phyloP scores from a whole-genome alignment of 2,113 vertebrate species.

The Acanthochromis polyacanthus region DNA sequence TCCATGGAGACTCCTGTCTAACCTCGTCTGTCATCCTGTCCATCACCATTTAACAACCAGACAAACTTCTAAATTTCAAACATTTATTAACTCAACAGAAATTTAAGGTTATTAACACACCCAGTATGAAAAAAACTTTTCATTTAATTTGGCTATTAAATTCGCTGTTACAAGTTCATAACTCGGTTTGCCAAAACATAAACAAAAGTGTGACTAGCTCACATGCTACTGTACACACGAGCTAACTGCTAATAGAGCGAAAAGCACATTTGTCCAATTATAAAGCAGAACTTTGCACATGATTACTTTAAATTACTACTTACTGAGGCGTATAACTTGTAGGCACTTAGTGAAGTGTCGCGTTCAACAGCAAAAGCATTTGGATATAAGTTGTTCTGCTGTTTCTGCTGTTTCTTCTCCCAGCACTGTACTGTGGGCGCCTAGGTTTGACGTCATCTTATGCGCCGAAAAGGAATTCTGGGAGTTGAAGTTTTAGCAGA shows the following conservation, averaged over 20 bases:
- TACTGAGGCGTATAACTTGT: neutral
- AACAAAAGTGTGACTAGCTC: constrained; percentile 1
- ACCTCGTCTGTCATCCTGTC: no score
- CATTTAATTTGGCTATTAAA: no score
- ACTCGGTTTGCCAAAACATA: neutral
- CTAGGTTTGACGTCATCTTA: constrained; percentile 43
- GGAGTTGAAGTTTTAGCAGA: constrained; percentile 59
- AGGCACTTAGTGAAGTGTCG: neutral
- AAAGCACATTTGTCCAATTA: neutral
- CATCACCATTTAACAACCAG: no score
- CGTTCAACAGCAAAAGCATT: neutral
- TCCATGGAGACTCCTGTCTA: no score
- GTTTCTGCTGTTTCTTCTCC: neutral
- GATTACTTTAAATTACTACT: neutral
- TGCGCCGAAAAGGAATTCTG: constrained; percentile 37
- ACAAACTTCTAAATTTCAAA: no score
- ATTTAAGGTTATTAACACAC: no score
- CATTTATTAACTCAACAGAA: no score
- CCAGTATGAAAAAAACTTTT: no score
- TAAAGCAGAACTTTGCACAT: neutral
- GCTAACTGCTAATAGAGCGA: constrained; percentile 6
- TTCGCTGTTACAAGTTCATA: neutral
- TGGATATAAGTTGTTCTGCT: neutral
- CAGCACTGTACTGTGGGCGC: constrained; percentile 10
- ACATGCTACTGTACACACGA: neutral